Conservation (phyloP, 2,113 vertebrate genomes). For the Cygnus atratus region DNA sequence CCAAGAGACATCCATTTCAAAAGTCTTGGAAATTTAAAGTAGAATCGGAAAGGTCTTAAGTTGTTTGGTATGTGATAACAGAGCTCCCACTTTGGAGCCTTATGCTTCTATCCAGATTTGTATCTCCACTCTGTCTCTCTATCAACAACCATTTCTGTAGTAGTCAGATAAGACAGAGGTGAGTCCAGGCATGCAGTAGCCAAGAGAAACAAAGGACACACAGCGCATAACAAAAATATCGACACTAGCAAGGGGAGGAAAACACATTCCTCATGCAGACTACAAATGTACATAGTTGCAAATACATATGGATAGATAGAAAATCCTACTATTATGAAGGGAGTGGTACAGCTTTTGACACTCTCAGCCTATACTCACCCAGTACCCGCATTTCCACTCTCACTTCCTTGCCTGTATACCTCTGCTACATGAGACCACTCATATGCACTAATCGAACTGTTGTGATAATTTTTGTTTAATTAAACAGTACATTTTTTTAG, state of each 20-base stretch:
- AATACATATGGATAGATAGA: background rate
- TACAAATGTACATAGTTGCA: background rate
- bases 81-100: background rate
- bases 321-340: background rate
- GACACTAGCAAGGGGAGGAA: background rate
- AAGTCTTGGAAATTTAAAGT: background rate
- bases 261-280: background rate
- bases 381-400: background rate
- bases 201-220: background rate
- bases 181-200: background rate
- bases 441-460: background rate
- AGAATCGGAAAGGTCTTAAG: background rate
- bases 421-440: background rate
- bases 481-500: background rate
- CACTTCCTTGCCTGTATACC: background rate
- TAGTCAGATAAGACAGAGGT: background rate
- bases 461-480: background rate
- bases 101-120: background rate
- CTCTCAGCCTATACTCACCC: background rate
- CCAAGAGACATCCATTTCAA: background rate
- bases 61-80: background rate
- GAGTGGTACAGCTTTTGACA: background rate
- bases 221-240: background rate
- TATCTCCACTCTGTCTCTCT: background rate
- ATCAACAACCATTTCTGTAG: background rate